A percentile compares a stretch with the other conserved stretches of the same genome.
phyloP scores from a whole-genome alignment of 2,888 invertebrate genomes.

The Boloria selene region DNA sequence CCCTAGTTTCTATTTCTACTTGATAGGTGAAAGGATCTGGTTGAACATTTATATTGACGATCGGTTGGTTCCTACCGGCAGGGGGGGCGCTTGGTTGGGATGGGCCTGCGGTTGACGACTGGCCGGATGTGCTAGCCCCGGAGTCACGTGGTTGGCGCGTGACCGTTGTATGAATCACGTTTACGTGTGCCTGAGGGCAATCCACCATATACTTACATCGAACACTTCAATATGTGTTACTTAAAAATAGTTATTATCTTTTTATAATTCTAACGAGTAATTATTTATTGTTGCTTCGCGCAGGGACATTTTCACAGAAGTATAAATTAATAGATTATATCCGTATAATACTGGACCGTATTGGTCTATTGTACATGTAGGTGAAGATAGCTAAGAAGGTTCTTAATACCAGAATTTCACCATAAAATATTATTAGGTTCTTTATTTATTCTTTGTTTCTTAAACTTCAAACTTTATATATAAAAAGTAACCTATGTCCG shows the following conservation, averaged over 20 bases:
- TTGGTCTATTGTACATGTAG: too few relatives aligned
- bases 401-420: too few relatives aligned
- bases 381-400: too few relatives aligned
- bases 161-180: conserved; percentile 56
- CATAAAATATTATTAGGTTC: too few relatives aligned
- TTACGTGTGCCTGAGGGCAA: conserved; percentile 57
- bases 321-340: too few relatives aligned
- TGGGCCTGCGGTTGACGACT: conserved; percentile 16
- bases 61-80: conserved; percentile 55
- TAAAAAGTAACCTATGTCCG: too few relatives aligned
- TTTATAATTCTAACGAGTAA: too few relatives aligned
- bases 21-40: conserved; percentile 60
- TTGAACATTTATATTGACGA: conserved; percentile 42
- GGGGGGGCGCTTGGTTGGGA: conserved; percentile 28
- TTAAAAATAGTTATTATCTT: background rate
- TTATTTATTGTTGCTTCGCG: too few relatives aligned
- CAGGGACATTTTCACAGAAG: too few relatives aligned
- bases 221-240: background rate
- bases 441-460: too few relatives aligned
- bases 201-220: background rate
- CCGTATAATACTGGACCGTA: too few relatives aligned
- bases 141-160: conserved; percentile 33
- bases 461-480: too few relatives aligned
- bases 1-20: conserved; percentile 64
- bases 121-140: conserved; percentile 15